Evolutionary conservation across 2,113 vertebrate genomes (phyloP), one percentile per base, ranked within the genome.

Genomic region (Gnathonemus longibarbis): DNA sequence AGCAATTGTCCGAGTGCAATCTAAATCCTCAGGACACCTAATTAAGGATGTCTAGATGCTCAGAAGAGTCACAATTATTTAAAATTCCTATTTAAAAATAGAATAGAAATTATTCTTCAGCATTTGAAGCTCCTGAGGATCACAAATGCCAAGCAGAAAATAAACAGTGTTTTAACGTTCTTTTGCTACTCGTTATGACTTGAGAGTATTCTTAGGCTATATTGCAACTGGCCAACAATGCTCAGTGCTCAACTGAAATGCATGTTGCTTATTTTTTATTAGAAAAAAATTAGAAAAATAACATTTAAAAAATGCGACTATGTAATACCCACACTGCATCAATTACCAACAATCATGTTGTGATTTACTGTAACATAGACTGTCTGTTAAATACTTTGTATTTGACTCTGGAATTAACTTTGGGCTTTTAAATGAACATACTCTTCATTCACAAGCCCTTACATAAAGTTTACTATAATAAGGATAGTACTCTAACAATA

Each of bases 11-110:
- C 19, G 42, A 45, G 48, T 50, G 10, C 42, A 50, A 50, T n/a
- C n/a, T 50, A 70, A 15, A 74, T 42, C 62, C 88, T 88, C 13
- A 31, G 46, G 58, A 42, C 88, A 50, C 48, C n/a, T 77, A 74
- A 77, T 77, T 77, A 31, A 88, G 45, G 24, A 48, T 27, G 88
- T 77, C 88, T 77, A 88, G 88, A 77, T 45, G 66, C 58, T 74
- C 58, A 88, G 48, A 46, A 48, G 13, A 88, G 46, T 49, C 42
- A 50, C 70, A 39, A 70, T 83, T 53, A 53, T 52, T 53, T 50
- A 45, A 80, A 80, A 80, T 80, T 77, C 35, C 19, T 24, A 89
- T 84, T 84, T 46, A 45, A 45, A 42, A 84, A 58, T 84, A 52
- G 52, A 42, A 62, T 19, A 84, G 10, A 84, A 56, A 45, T 58